Base-by-base conservation (phyloP, 2,888 invertebrate species). In the Sinodicranocentrus sp. region DNA sequence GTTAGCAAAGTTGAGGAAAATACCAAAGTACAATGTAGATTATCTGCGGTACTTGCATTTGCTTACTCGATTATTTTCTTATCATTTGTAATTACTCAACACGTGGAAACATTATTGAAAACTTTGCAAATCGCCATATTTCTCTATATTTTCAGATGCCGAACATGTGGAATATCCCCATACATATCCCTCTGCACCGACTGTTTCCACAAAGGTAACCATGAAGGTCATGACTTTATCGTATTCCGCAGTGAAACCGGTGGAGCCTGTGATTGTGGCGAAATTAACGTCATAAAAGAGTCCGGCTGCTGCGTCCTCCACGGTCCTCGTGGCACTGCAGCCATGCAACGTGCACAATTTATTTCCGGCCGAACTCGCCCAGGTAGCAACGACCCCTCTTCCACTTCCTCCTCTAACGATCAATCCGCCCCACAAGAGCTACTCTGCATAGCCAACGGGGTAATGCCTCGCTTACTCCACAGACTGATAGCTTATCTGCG, bases 191-290 rank as follows among this genome's bases (percentile, higher is more conserved):
- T 92, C 19, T 92, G 92, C 89, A 90, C 92, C 0, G 91, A 92
- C 78, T 92, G 92, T 89, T 92, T 93, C 89, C 90, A 90, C 89
- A 90, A 90, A 33, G 92, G 92, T 5, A 90, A 92, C 88, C 92
- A 93, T 88, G 91, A 91, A 80, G 92, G 92, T 13, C 92, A 92
- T 89, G 92, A 92, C 89, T 92, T 91, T 89, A 93, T 92, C 89
- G 92, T 92, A 91, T 93, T 92, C 89, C 89, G 91, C 26, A 91
- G 91, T 85, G 92, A 92, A 88, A 92, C 92, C 10, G 92, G 92
- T 6, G 92, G 92, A 17, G 92, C 92, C 1, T 93, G 92, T 90
- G 92, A 93, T 89, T 93, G 92, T 89, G 92, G 92, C 6, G 91
- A 91, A 76, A 89, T 90, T 48, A 91, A 90, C 86, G 92, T 93